Evolutionary conservation across 2,113 vertebrate species (phyloP), one percentile per base, ranked within the genome.

Genomic region (Ophthalmotilapia sp.): DNA sequence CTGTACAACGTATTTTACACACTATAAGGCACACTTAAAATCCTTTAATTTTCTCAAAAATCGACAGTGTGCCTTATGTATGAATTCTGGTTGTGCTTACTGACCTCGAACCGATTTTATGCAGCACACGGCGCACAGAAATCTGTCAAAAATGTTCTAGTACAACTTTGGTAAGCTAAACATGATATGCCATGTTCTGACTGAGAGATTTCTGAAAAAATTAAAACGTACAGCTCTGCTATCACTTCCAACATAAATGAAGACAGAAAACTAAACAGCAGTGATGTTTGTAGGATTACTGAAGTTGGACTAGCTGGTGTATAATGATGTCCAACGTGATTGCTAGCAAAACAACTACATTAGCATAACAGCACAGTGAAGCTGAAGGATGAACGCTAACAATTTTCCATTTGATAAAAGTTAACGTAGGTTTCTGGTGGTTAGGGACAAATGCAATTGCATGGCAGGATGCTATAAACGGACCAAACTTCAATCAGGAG

Each of bases 51-150:
- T 23, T 54, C 53, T 54, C 53, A 54, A 54, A 54, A 54, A 23
- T 54, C 10, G 1, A 23, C 53, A 12, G n/a, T 54, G n/a, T 21
- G 51, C 9, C 51, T 54, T 21, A 54, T 54, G n/a, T 54, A 54
- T 11, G 53, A 54, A 54, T 54, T 54, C 53, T 54, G 53, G 53
- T 23, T 54, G 53, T 54, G 10, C n/a, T 54, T 54, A 23, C 53
- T 54, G 53, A 54, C 51, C 51, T 23, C 3, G 6, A 54, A 54
- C n/a, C n/a, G 11, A 54, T 54, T 23, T 54, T 23, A 54, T 54
- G 10, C 3, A 54, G n/a, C 1, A 54, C 53, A 54, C 3, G 6
- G n/a, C 6, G 0, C 1, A 6, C 53, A 54, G 53, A 6, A 54
- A 54, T 54, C 53, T 4, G n/a, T 54, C 53, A 23, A 54, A 54